Evolutionary conservation across 2,113 vertebrate species (phyloP).

Genomic region (Phaethornis superciliosus): DNA sequence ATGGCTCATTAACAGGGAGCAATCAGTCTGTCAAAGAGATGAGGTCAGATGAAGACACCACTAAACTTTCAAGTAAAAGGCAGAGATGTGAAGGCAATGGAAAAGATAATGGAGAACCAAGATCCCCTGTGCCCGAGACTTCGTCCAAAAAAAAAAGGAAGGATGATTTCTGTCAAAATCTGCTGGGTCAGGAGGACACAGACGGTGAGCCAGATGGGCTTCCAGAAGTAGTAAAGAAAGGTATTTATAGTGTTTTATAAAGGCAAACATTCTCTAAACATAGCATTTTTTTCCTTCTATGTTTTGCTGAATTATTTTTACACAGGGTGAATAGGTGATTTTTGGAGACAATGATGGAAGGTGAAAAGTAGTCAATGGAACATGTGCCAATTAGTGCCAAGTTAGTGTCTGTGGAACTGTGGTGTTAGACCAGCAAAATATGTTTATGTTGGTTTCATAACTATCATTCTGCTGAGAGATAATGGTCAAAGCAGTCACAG

Average conservation of each 20-base stretch:
- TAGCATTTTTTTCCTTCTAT: neutral
- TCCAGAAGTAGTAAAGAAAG: conserved; percentile 86
- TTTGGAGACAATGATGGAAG: neutral
- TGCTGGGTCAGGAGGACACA: neutral
- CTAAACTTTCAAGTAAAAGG: conserved; percentile 77
- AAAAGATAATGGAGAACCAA: neutral
- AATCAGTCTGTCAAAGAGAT: neutral
- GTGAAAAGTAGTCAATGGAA: neutral
- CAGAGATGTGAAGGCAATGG: conserved; percentile 48
- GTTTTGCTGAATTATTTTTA: neutral
- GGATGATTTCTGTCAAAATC: conserved; percentile 2
- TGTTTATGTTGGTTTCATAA: neutral
- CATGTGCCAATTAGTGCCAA: neutral
- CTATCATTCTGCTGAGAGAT: neutral
- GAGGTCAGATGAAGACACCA: conserved; percentile 48
- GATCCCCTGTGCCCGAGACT: conserved; percentile 66
- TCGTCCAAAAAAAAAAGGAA: conserved; percentile 79
- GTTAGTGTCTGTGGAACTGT: neutral
- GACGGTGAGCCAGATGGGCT: conserved; percentile 81
- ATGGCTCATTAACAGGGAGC: neutral
- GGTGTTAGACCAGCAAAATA: neutral
- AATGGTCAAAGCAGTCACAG: neutral
- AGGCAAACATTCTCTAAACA: neutral
- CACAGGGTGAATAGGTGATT: neutral
- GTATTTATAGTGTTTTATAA: conserved; percentile 50